Percentiles rank a stretch among this genome's conserved stretches.
phyloP scores from a whole-genome alignment of 2,797 vertebrate genomes.

The Bovichtus diacanthus region DNA sequence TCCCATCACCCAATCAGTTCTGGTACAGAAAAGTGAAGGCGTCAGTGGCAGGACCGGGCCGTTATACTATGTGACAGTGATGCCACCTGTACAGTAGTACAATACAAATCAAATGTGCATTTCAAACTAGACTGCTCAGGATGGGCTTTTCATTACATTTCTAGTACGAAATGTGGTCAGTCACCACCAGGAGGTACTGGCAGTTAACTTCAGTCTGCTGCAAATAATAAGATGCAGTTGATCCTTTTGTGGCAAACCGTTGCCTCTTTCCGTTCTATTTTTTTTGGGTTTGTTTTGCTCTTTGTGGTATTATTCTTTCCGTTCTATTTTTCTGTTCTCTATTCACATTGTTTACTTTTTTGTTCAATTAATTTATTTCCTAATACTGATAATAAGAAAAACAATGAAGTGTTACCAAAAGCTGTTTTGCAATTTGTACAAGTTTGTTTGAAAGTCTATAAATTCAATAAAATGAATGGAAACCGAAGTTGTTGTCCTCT shows the following conservation, averaged over 20 bases:
- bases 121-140: slow-evolving; percentile 16
- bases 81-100: slow-evolving; percentile 68
- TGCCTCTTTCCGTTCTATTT: slow-evolving; percentile 59
- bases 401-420: slow-evolving; percentile 83
- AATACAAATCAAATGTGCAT: slow-evolving; percentile 22
- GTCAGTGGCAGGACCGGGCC: slow-evolving; percentile 16
- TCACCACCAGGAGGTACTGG: slow-evolving; percentile 37
- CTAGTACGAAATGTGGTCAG: slow-evolving; percentile 43
- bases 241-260: slow-evolving; percentile 59
- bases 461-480: slow-evolving; percentile 87
- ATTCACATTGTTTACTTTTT: slow-evolving; percentile 76
- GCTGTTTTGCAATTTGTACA: slow-evolving; percentile 87
- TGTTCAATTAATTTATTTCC: slow-evolving; percentile 83
- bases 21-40: slow-evolving; percentile 37
- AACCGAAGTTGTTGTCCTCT: slow-evolving; percentile 42
- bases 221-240: slow-evolving; percentile 45
- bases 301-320: slow-evolving; percentile 59
- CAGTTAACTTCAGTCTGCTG: slow-evolving; percentile 50
- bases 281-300: slow-evolving; percentile 45
- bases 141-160: slow-evolving; percentile 27
- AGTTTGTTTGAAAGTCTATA: slow-evolving; percentile 86
- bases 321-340: slow-evolving; percentile 70
- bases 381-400: slow-evolving; percentile 65
- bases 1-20: slow-evolving; percentile 23
- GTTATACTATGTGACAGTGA: slow-evolving; percentile 49